Percentiles rank a stretch among this genome's conserved stretches.
Conservation (phyloP, 2,113 vertebrate species). For the Dolichallabes microphthalmus region DNA sequence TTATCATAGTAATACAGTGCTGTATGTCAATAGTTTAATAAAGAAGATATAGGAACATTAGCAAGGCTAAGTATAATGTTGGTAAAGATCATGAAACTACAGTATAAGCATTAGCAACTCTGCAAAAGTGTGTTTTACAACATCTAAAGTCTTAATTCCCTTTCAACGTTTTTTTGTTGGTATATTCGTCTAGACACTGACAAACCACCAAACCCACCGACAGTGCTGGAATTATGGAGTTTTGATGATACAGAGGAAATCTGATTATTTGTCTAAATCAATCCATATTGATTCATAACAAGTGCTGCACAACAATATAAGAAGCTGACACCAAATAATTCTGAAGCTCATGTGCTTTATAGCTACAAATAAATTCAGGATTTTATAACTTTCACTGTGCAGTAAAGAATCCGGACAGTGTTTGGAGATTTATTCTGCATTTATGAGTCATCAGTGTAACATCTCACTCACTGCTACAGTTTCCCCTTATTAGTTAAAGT, state of each 20-base stretch:
- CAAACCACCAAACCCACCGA: background rate
- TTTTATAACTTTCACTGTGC: background rate
- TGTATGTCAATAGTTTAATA: too few species aligned
- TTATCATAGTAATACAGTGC: too few species aligned
- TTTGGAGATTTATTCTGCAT: background rate
- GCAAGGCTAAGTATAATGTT: too few species aligned
- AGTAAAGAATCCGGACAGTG: background rate
- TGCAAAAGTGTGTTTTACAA: background rate
- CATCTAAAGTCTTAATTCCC: background rate
- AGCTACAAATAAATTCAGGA: background rate
- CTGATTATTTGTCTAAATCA: background rate
- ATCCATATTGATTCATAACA: background rate
- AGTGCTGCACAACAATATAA: background rate
- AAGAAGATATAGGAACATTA: too few species aligned
- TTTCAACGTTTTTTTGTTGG: background rate
- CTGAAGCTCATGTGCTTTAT: background rate
- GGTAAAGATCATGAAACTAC: too few species aligned
- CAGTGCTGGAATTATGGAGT: background rate
- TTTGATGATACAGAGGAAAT: background rate
- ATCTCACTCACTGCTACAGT: background rate
- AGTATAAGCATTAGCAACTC: background rate
- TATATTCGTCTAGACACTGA: background rate
- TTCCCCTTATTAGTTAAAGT: background rate
- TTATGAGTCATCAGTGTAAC: background rate
- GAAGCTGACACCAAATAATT: background rate